Percentiles rank a stretch among this genome's conserved stretches.
Evolutionary conservation across 2,113 vertebrate species (phyloP).

Genomic region (Oncorhynchus kisutch): DNA sequence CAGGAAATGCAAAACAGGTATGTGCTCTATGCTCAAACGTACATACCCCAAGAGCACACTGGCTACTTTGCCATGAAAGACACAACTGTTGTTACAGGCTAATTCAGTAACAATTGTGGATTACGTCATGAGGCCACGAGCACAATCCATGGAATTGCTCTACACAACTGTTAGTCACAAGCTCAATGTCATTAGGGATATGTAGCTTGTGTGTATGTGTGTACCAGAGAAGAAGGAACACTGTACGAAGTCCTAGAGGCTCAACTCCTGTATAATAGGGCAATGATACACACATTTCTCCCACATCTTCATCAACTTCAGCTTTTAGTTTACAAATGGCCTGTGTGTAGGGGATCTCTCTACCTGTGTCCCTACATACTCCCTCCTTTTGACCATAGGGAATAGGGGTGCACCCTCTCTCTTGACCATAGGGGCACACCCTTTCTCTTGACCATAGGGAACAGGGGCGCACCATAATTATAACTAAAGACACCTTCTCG

Average conservation of each 20-base stretch:
- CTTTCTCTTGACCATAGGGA: too few relatives aligned
- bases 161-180: background rate
- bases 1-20: background rate
- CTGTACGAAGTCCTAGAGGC: too few relatives aligned
- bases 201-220: background rate
- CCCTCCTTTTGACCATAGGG: too few relatives aligned
- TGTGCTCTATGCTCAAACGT: background rate
- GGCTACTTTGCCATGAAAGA: too few relatives aligned
- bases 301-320: background rate
- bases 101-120: too few relatives aligned
- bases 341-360: background rate
- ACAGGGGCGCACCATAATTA: slow-evolving; percentile 9
- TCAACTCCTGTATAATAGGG: background rate
- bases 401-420: too few relatives aligned
- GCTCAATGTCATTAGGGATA: background rate
- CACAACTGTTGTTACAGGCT: too few relatives aligned
- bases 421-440: too few relatives aligned
- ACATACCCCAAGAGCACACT: background rate
- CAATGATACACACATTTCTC: background rate
- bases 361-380: background rate
- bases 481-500: slow-evolving; percentile 1
- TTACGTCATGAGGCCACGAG: background rate
- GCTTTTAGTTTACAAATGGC: slow-evolving; percentile 3
- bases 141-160: background rate
- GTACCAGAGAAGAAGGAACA: background rate